phyloP scores from a whole-genome alignment of 2,113 vertebrate species.

The Butorides virescens region DNA sequence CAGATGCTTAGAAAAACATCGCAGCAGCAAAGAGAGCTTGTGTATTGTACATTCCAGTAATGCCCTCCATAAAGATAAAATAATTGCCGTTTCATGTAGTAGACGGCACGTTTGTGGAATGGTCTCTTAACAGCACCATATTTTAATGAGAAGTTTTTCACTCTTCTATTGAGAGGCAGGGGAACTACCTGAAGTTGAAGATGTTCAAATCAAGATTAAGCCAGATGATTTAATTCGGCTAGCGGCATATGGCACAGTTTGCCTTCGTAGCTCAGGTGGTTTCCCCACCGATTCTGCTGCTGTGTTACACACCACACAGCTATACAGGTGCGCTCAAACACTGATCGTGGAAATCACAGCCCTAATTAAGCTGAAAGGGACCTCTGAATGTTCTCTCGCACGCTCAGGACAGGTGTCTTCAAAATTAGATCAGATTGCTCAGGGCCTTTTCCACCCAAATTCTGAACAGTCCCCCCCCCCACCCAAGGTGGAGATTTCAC shows the following conservation, averaged over 20 bases:
- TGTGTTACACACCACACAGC: background rate
- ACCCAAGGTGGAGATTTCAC: background rate
- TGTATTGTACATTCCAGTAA: background rate
- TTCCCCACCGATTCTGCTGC: background rate
- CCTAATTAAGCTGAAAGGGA: background rate
- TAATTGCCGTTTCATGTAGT: background rate
- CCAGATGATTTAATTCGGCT: background rate
- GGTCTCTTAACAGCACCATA: background rate
- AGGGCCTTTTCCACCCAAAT: background rate
- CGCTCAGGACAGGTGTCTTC: background rate
- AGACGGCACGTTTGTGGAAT: rapidly evolving
- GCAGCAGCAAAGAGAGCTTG: background rate
- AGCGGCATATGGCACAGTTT: background rate
- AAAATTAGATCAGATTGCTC: background rate
- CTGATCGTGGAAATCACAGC: background rate
- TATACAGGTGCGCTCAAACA: background rate
- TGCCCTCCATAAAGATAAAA: background rate
- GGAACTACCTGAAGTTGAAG: background rate
- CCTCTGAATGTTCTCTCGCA: background rate
- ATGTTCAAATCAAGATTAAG: background rate
- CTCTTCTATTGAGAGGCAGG: background rate
- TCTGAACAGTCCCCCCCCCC: background rate
- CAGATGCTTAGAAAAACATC: background rate
- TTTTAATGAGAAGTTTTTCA: background rate
- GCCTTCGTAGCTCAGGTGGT: background rate